phyloP scores from a whole-genome alignment of 2,888 invertebrate genomes.

The Lampropteryx suffumata region DNA sequence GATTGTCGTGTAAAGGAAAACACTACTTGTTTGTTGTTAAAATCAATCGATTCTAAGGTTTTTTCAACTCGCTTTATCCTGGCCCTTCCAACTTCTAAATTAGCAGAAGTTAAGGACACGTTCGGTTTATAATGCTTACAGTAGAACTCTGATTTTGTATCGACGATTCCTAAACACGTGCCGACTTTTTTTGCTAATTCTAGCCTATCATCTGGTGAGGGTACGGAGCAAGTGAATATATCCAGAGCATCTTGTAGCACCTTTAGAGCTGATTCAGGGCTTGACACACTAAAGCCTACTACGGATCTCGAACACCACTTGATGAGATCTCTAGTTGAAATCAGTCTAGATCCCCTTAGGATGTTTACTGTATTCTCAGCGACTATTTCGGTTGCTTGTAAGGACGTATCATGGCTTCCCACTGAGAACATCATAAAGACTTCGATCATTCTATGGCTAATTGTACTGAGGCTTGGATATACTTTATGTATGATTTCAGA shows the following conservation, averaged over 20 bases:
- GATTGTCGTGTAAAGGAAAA: constrained; percentile 94
- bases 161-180: constrained; percentile 90
- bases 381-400: constrained; percentile 61
- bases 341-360: constrained; percentile 84
- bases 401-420: constrained; percentile 83
- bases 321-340: constrained; percentile 93
- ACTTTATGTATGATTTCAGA: constrained; percentile 86
- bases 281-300: constrained; percentile 88
- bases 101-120: constrained; percentile 81
- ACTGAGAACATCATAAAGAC: constrained; percentile 92
- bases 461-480: constrained; percentile 88
- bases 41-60: constrained; percentile 61
- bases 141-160: constrained; percentile 91
- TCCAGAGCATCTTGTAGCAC: constrained; percentile 95
- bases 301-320: constrained; percentile 94
- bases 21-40: constrained; percentile 72
- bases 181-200: constrained; percentile 89
- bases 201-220: constrained; percentile 85
- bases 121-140: constrained; percentile 90
- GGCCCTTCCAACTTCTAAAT: constrained; percentile 89
- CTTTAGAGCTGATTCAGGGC: constrained; percentile 85
- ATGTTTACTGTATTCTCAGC: constrained; percentile 49
- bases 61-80: constrained; percentile 73
- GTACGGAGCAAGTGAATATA: constrained; percentile 92
- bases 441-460: constrained; percentile 89